phyloP scores from a whole-genome alignment of 2,797 vertebrate species.

The Liasis olivaceus region DNA sequence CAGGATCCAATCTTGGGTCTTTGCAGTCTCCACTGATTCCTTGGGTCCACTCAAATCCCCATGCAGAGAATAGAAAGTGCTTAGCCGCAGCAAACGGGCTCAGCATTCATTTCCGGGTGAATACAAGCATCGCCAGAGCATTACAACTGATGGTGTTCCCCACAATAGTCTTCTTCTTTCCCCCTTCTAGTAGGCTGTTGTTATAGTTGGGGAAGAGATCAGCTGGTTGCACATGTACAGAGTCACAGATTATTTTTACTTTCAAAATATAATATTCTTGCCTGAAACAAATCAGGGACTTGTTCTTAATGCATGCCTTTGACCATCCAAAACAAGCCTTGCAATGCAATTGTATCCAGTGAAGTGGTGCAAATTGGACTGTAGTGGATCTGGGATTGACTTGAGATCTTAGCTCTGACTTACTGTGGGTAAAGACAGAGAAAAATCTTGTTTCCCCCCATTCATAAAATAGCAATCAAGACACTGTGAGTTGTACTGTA shows the following conservation, averaged over 20 bases:
- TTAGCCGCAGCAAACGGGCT: too few relatives aligned
- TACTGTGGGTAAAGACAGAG: background rate
- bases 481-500: background rate
- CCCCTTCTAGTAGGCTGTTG: background rate
- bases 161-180: background rate
- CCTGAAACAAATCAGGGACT: background rate
- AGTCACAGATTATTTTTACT: background rate
- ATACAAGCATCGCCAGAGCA: background rate
- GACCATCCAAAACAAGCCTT: background rate
- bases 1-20: too few relatives aligned
- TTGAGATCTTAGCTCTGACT: background rate
- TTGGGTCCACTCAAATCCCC: too few relatives aligned
- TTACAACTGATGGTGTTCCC: background rate
- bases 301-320: background rate
- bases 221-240: background rate
- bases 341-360: background rate
- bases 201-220: background rate
- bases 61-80: too few relatives aligned
- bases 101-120: background rate
- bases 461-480: background rate
- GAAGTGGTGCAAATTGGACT: background rate
- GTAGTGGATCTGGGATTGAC: background rate
- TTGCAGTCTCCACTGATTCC: too few relatives aligned
- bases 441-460: background rate
- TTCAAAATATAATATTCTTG: background rate